Base-by-base conservation (phyloP, 2,797 vertebrate species). In the Sebastes dallii region DNA sequence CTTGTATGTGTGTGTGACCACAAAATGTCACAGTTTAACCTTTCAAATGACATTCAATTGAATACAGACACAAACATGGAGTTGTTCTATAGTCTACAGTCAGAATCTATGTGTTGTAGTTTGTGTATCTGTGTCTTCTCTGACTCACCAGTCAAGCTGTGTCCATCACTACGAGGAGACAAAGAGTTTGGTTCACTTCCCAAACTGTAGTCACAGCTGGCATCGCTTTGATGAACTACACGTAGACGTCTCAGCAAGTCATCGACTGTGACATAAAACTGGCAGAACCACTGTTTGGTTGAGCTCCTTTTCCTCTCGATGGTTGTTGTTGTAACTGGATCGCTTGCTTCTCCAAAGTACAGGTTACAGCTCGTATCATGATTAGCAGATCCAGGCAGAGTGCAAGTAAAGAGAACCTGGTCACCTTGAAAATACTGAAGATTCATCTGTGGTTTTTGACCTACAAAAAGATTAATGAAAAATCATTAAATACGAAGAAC, bases 261-360 rank as follows among this genome's bases (percentile, higher is more conserved):
- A 12, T 27, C 7, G 2, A 66, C 11, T 66, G 2, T 27, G 24
- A 66, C 8, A 46, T 5, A 1, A 46, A 66, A 66, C 36, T 0
- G 16, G 8, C 9, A 66, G 64, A 46, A 20, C 5, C 1, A 11
- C 24, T 18, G 24, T 0, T 46, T 46, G 1, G 2, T 24, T 34
- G 0, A 8, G 5, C 0, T 9, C 5, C 0, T 30, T 20, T 1
- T 12, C 3, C 2, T 50, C 16, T 0, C 0, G 4, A n/a, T 5
- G 5, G 4, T 1, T 52, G 2, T 20, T 24, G 46, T 75, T 56
- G 0, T 0, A 4, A 34, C 13, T 66, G 68, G 66, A 76, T 0
- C 10, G 32, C 8, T 58, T 52, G 6, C 32, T 81, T 80, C 82
- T 86, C 62, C 86, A 85, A 86, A 79, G 75, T 86, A 90, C 56